Evolutionary conservation across 2,888 invertebrate species (phyloP).

Genomic region (Octonoba sinensis): DNA sequence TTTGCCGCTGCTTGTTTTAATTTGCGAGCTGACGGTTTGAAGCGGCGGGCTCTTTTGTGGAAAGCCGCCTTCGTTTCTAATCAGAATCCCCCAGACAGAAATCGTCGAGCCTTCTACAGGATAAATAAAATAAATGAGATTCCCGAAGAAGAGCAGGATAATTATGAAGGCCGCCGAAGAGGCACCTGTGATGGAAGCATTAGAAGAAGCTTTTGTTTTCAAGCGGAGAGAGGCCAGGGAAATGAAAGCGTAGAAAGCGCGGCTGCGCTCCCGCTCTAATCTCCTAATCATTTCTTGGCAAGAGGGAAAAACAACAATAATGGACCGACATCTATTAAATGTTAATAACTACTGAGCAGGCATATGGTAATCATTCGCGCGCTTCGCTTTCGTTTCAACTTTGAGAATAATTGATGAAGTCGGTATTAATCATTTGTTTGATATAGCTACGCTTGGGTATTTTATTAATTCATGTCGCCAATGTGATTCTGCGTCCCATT

Average conservation of each 20-base stretch:
- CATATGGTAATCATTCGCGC: conserved; percentile 59
- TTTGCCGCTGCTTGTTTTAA: conserved; percentile 27
- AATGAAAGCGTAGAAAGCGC: conserved; percentile 30
- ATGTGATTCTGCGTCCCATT: conserved; percentile 52
- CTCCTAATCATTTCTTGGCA: conserved; percentile 63
- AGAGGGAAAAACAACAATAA: conserved; percentile 61
- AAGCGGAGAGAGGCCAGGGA: conserved; percentile 44
- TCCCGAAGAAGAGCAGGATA: conserved; percentile 57
- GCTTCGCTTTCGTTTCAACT: conserved; percentile 61
- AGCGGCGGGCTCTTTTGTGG: conserved; percentile 37
- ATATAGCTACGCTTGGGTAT: conserved; percentile 55
- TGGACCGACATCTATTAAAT: conserved; percentile 63
- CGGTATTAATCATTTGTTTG: conserved; percentile 63
- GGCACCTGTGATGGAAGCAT: conserved; percentile 45
- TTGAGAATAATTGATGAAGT: conserved; percentile 63
- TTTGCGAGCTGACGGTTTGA: conserved; percentile 33
- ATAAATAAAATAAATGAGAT: conserved; percentile 64
- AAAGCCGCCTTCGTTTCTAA: conserved; percentile 45
- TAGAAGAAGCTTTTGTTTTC: conserved; percentile 63
- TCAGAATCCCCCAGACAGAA: conserved; percentile 56
- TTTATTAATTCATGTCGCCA: conserved; percentile 62
- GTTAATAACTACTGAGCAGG: conserved; percentile 62
- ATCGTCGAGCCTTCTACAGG: conserved; percentile 54
- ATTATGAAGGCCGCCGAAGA: conserved; percentile 45
- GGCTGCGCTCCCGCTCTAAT: conserved; percentile 31